Evolutionary conservation across 2,797 vertebrate genomes (phyloP).

Genomic region (Gallinago solitaria): DNA sequence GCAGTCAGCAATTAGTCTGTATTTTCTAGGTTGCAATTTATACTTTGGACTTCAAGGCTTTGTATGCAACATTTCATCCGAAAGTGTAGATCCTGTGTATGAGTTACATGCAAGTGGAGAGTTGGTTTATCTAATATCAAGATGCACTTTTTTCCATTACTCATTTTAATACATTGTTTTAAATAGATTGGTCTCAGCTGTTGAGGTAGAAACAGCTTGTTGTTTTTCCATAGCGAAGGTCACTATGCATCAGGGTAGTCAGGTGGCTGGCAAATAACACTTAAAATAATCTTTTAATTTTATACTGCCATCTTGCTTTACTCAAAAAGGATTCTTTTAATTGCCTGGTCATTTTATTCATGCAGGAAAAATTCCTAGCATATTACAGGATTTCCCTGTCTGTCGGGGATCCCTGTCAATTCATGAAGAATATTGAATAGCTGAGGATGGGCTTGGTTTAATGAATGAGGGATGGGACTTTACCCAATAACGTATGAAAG

Average conservation of each 20-base stretch:
- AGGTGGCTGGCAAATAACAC: conserved; percentile 21
- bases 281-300: not conserved
- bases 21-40: not conserved
- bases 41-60: not conserved
- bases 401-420: not conserved
- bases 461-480: not conserved
- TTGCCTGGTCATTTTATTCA: not conserved
- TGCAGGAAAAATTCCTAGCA: conserved; percentile 51
- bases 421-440: not conserved
- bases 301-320: not conserved
- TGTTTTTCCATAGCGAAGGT: conserved; percentile 61
- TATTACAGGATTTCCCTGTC: not conserved
- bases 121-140: conserved; percentile 4
- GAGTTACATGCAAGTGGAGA: not conserved
- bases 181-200: conserved; percentile 66
- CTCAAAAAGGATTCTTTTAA: not conserved
- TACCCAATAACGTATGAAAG: not conserved
- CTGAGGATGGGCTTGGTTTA: not conserved
- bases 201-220: conserved; percentile 25
- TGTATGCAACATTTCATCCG: not conserved
- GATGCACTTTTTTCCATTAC: conserved; percentile 1
- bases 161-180: conserved; percentile 49
- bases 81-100: not conserved
- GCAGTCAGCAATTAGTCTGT: not conserved
- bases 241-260: not conserved